Evolutionary conservation across 2,797 vertebrate genomes (phyloP).

Genomic region (Urosaurus nigricauda): DNA sequence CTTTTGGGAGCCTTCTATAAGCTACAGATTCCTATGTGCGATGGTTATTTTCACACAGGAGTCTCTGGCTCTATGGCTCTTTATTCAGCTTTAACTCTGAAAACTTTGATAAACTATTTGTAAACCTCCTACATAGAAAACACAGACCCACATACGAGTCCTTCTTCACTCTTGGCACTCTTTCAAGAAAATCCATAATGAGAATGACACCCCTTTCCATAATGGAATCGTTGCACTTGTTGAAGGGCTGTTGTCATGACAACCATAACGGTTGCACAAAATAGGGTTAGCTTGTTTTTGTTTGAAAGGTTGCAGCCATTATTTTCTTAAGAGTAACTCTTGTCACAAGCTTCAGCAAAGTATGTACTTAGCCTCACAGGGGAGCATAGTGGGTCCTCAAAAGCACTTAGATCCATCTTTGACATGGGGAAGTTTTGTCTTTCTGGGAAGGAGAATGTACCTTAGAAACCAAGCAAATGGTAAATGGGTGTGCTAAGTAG

Average conservation of each 20-base stretch:
- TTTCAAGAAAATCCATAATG: conserved; percentile 67
- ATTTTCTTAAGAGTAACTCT: conserved; percentile 47
- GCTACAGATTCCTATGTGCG: background rate
- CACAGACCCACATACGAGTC: too few species aligned
- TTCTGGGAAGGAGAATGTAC: background rate
- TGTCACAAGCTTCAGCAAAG: conserved; percentile 37
- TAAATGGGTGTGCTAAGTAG: too few species aligned
- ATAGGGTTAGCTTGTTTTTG: conserved; percentile 51
- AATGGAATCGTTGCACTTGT: conserved; percentile 62
- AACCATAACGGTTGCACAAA: conserved; percentile 66
- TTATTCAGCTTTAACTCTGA: conserved; percentile 51
- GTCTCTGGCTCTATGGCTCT: background rate
- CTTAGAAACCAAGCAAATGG: background rate
- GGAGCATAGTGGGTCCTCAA: conserved; percentile 16
- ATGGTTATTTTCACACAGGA: conserved; percentile 31
- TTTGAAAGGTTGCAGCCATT: conserved; percentile 72
- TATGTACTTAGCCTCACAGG: background rate
- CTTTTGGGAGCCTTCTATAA: conserved; percentile 14
- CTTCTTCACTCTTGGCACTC: conserved; percentile 35
- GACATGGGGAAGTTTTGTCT: background rate
- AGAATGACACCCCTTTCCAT: conserved; percentile 57
- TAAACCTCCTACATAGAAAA: conserved; percentile 31
- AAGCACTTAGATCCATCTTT: conserved; percentile 1
- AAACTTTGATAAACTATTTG: conserved; percentile 64
- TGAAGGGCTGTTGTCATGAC: conserved; percentile 75